Percentiles rank a stretch among this genome's conserved stretches.
Evolutionary conservation across 2,797 vertebrate species (phyloP).

Genomic region (Spheniscus humboldti): DNA sequence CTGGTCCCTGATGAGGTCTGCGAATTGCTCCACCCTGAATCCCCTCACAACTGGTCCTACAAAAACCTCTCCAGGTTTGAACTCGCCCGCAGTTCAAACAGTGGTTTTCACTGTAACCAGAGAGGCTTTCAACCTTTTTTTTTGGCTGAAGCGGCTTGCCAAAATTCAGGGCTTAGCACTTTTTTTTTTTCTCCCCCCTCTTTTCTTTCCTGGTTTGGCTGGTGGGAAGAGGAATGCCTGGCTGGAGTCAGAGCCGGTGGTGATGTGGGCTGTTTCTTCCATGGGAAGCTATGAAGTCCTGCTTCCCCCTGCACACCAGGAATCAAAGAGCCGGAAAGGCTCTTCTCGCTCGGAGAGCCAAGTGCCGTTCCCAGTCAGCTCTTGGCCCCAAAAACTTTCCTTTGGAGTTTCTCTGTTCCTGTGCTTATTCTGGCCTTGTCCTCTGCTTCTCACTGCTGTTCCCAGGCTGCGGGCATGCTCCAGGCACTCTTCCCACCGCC

Average conservation of each 20-base stretch:
- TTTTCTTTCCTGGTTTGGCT: background rate
- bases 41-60: background rate
- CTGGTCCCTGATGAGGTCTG: background rate
- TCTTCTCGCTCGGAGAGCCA: background rate
- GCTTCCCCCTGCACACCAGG: background rate
- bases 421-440: slow-evolving; percentile 42
- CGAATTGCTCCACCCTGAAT: background rate
- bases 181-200: background rate
- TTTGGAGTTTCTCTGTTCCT: slow-evolving; percentile 18
- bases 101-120: slow-evolving; percentile 16
- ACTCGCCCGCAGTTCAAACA: background rate
- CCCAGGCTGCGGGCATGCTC: background rate
- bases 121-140: background rate
- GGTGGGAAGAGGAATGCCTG: background rate
- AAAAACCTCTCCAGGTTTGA: background rate
- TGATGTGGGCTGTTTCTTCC: background rate
- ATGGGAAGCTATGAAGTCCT: background rate
- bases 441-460: background rate
- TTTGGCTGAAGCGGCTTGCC: background rate
- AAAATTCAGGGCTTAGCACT: slow-evolving; percentile 17
- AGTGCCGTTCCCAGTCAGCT: background rate
- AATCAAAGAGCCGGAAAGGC: slow-evolving; percentile 25
- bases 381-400: background rate
- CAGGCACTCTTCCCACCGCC: background rate
- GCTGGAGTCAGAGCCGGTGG: background rate